Percentiles rank a stretch among this genome's conserved stretches.
Evolutionary conservation across 2,888 invertebrate genomes (phyloP).

Genomic region (Stramonita haemastoma): DNA sequence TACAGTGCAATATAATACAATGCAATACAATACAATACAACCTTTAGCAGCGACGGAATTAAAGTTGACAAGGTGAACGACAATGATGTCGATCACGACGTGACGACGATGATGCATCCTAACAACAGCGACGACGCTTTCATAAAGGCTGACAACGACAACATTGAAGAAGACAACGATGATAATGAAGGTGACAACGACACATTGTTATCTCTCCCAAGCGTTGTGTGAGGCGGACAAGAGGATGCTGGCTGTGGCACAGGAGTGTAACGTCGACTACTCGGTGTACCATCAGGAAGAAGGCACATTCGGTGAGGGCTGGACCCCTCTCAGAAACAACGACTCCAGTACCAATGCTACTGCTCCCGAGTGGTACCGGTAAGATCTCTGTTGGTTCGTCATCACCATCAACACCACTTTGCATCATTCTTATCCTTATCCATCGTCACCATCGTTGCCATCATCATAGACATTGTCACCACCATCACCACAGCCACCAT

Average conservation of each 20-base stretch:
- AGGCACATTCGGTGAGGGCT: slow-evolving; percentile 62
- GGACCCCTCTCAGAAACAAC: slow-evolving; percentile 57
- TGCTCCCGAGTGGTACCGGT: slow-evolving; percentile 39
- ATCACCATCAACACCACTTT: no score
- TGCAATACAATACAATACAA: no score
- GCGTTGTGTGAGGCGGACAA: slow-evolving; percentile 62
- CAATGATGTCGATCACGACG: neutral
- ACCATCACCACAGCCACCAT: no score
- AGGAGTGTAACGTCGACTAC: slow-evolving; percentile 71
- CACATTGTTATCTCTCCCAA: slow-evolving; percentile 31
- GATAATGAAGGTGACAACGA: neutral
- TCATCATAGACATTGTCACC: no score
- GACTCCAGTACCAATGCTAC: slow-evolving; percentile 35
- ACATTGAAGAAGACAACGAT: neutral
- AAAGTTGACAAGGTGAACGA: neutral
- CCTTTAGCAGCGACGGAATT: no score
- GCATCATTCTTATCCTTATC: no score
- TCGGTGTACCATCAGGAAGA: slow-evolving; percentile 66
- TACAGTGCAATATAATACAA: no score
- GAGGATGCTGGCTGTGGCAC: slow-evolving; percentile 53
- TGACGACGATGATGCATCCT: neutral
- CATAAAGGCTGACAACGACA: no score
- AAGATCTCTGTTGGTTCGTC: neutral
- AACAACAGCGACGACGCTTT: no score
- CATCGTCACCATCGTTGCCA: no score